Conservation (phyloP, 2,797 vertebrate genomes). For the Acropternis orthonyx region DNA sequence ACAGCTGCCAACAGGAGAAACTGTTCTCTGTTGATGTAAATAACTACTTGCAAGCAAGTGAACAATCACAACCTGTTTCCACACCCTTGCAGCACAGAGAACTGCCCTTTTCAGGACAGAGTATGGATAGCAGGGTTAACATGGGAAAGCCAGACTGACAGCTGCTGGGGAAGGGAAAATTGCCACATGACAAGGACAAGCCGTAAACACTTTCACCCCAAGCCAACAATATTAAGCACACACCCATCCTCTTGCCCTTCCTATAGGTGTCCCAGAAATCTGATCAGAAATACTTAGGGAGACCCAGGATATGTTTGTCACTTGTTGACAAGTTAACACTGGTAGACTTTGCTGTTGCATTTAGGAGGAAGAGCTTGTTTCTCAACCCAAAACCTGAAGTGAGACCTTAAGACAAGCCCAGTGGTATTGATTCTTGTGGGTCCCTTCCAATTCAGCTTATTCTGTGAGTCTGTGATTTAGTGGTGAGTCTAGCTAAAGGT, state of each 20-base stretch:
- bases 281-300: not conserved
- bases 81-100: not conserved
- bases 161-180: not conserved
- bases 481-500: not conserved
- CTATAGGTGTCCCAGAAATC: not conserved
- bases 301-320: not conserved
- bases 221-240: not conserved
- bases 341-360: not conserved
- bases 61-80: not conserved
- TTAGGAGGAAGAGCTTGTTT: not conserved
- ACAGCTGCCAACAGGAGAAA: not conserved
- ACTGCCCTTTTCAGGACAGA: not conserved
- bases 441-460: not conserved
- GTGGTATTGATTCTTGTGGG: not conserved
- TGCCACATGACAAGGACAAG: too few relatives aligned
- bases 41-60: not conserved
- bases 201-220: not conserved
- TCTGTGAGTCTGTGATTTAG: not conserved
- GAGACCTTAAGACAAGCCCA: not conserved
- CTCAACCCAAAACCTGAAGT: not conserved
- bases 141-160: not conserved
- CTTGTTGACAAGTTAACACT: not conserved
- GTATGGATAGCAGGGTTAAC: not conserved
- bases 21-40: not conserved
- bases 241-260: not conserved